phyloP scores from a whole-genome alignment of 2,113 vertebrate species.

The Ia io region DNA sequence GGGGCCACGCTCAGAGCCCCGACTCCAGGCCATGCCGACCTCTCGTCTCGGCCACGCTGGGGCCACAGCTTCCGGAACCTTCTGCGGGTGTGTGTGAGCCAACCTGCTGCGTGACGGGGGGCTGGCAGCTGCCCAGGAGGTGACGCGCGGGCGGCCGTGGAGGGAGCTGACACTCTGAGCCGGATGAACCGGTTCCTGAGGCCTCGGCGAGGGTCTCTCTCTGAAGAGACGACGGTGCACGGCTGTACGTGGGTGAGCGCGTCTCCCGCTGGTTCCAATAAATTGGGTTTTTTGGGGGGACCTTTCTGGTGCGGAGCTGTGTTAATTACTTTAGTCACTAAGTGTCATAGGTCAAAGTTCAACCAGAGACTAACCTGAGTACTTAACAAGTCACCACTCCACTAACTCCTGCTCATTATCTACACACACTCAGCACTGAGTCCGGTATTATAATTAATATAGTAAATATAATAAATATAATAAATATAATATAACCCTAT shows the following conservation, averaged over 20 bases:
- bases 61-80: background rate
- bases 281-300: background rate
- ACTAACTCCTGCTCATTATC: too few species aligned
- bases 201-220: background rate
- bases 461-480: too few species aligned
- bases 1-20: background rate
- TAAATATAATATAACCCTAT: too few species aligned
- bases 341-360: background rate
- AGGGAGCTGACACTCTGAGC: background rate
- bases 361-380: too few species aligned
- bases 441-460: too few species aligned
- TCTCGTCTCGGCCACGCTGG: background rate
- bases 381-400: too few species aligned
- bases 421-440: too few species aligned
- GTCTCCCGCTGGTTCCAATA: background rate
- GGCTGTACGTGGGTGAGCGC: background rate
- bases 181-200: background rate
- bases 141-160: background rate
- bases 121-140: background rate
- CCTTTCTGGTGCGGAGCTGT: background rate
- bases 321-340: background rate
- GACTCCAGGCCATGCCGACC: background rate
- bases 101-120: slow-evolving; percentile 69
- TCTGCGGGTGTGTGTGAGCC: slow-evolving; percentile 34
- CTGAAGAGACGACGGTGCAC: background rate